Percentiles rank a stretch among this genome's conserved stretches.
Conservation (phyloP, 92 coral and sea anemone species). For the Parazoanthus atlanticus region DNA sequence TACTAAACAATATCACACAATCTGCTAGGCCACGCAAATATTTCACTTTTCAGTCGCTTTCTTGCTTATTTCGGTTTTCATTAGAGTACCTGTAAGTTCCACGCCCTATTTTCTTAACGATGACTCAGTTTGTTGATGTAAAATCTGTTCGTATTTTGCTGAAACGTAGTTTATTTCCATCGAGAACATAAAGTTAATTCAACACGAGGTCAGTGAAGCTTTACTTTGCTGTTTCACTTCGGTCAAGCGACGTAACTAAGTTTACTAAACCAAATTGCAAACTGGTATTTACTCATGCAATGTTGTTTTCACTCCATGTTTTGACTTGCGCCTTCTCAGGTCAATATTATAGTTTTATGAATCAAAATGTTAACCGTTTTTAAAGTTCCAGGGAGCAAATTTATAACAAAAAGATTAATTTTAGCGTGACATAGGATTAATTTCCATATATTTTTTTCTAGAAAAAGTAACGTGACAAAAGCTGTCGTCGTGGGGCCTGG, state of each 20-base stretch:
- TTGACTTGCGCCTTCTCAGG: neutral
- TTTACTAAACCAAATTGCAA: neutral
- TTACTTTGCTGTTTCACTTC: neutral
- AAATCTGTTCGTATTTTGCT: neutral
- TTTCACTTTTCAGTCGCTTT: neutral
- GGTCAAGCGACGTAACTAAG: neutral
- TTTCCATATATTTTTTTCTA: neutral
- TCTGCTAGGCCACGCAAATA: neutral
- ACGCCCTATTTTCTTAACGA: neutral
- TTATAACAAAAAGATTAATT: neutral
- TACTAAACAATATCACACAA: constrained; percentile 32
- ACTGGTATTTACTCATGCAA: neutral
- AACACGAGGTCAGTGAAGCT: constrained; percentile 4
- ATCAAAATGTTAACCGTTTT: neutral
- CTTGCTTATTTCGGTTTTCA: constrained; percentile 1
- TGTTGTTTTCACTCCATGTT: neutral
- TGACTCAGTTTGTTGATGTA: neutral
- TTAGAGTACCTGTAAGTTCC: constrained; percentile 44
- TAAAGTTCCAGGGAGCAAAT: neutral
- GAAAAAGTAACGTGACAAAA: constrained; percentile 1
- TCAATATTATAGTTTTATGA: neutral
- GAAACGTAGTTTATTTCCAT: neutral
- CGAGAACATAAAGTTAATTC: neutral
- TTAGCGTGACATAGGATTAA: neutral
- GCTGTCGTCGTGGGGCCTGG: neutral